Base-by-base conservation (phyloP, 2,888 invertebrate species). In the Caenorhabditis panamensis region DNA sequence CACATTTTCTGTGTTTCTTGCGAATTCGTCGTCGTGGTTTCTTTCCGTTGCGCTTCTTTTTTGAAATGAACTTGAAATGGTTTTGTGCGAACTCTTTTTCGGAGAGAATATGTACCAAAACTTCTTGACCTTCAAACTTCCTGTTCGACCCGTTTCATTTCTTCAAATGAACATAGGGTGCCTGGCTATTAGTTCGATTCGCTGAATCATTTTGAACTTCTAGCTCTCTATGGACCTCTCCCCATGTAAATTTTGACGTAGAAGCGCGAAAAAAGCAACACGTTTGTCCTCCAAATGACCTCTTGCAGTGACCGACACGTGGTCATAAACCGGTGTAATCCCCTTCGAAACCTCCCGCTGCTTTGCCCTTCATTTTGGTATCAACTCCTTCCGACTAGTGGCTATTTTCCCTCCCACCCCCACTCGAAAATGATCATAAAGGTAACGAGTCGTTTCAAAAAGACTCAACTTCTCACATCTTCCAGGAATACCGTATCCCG, bases 401-500 rank as follows among this genome's bases (percentile, higher is more conserved):
- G 31, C 31, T 31, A 18, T 56, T 53, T 64, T 49, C 31, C 28
- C 47, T 18, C 41, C 41, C 47, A 18, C 18, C 11, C 18, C 18
- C n/a, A 47, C 20, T 47, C 47, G 47, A 47, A 41, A 44, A 78
- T 69, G 64, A 69, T 69, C 54, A 71, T 64, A 68, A 69, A 78
- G 69, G 68, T 78, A 63, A 78, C 11, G 2, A 2, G 9, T 41
- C 41, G 11, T 13, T 13, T 11, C 13, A 13, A 41, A 13, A 41
- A 37, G 24, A 28, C 22, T 37, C 54, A 47, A 53, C 53, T 49
- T 49, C 47, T 20, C n/a, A 16, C 13, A 31, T 67, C 26, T 77
- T 85, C 56, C 62, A 88, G 87, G 88, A 88, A 69, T 88, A 86
- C 76, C 88, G 88, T 41, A 84, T 87, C 37, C 84, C 83, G 36